Base-by-base conservation (phyloP, 2,888 invertebrate species). In the Andricus curvator region DNA sequence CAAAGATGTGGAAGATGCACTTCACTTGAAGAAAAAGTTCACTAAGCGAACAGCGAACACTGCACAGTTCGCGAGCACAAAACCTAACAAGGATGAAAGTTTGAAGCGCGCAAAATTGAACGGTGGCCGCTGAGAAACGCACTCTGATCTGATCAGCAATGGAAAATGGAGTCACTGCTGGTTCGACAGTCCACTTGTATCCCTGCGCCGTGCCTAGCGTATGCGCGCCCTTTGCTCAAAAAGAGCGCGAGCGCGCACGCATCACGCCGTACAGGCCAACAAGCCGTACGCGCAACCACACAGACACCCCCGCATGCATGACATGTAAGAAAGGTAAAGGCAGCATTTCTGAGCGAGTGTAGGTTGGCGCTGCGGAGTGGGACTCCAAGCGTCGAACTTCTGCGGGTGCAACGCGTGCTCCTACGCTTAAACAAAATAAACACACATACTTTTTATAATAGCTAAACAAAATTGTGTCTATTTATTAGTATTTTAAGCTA, bases 171-270 rank as follows among this genome's bases (percentile, higher is more conserved):
- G 88, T 88, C 88, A 85, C 84, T 79, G 84, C 84, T 86, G 86
- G 85, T 84, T 86, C 85, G 85, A 83, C 85, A 84, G 85, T 87
- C 81, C 84, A 84, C 84, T 86, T 84, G 86, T 91, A 91, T 90
- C 88, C 89, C 90, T 91, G 88, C 90, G 91, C 91, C 90, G 85
- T 86, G 82, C 93, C 93, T 87, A 94, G 94, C 94, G 95, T 95
- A 95, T 94, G 95, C 95, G 95, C 85, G 82, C 62, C 83, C 80
- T 82, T 83, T 83, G 85, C 82, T 80, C 82, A 82, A 83, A 83
- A 80, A 78, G 83, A 84, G 84, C 83, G 82, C 81, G 81, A 84
- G 79, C 86, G 88, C 88, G 85, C 62, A 85, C 87, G 83, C 77
- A 82, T 81, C 80, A 82, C 80, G 81, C 79, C 33, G 68, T 64